Conservation (phyloP, 2,797 vertebrate species). For the Danionella dracula region DNA sequence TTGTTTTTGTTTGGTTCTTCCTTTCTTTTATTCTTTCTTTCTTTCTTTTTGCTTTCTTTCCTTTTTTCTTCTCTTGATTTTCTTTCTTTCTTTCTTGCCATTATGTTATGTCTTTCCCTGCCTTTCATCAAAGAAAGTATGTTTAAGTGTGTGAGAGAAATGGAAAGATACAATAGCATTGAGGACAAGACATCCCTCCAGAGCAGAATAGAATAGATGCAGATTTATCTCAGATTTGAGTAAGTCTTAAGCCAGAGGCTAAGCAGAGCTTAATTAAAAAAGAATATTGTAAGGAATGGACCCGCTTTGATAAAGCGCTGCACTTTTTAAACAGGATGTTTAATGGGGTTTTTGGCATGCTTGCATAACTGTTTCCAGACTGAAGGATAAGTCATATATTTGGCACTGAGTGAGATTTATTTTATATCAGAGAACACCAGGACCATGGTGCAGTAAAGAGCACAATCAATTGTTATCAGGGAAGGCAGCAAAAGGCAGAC, state of each 20-base stretch:
- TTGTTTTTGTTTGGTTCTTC: too few relatives aligned
- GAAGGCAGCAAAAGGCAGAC: constrained; percentile 37
- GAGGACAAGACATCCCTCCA: background rate
- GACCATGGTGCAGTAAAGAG: constrained; percentile 13
- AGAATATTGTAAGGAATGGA: background rate
- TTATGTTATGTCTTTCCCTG: too few relatives aligned
- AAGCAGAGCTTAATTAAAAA: constrained; percentile 18
- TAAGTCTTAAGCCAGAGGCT: background rate
- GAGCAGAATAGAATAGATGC: background rate
- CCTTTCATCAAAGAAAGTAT: too few relatives aligned
- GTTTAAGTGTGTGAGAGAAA: background rate
- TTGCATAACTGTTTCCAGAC: constrained; percentile 7
- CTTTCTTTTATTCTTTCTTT: too few relatives aligned
- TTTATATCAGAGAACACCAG: background rate
- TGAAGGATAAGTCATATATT: constrained; percentile 3
- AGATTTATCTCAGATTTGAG: background rate
- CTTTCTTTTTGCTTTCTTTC: too few relatives aligned
- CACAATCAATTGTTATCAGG: constrained; percentile 51
- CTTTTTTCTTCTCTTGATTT: too few relatives aligned
- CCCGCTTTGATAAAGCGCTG: background rate
- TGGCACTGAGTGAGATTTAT: constrained; percentile 3
- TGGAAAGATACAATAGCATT: background rate
- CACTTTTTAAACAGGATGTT: background rate
- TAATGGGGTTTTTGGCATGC: background rate
- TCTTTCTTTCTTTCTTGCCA: too few relatives aligned